These are phyloP conservation scores for Noturus placidus DNA, from an alignment of 2,113 vertebrate species.

Conservation along the genomic window DNA sequence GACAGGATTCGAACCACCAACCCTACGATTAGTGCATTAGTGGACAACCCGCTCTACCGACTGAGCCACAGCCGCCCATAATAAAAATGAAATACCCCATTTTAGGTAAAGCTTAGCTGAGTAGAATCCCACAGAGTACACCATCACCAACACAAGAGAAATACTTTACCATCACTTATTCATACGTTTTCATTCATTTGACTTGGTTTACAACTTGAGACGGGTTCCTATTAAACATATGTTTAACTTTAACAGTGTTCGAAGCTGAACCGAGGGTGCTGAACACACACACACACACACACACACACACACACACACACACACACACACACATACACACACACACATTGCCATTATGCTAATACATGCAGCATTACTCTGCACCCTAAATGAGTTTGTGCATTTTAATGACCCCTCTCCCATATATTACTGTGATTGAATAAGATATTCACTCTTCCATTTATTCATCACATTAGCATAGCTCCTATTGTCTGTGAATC, in stretches of 20 bases:
- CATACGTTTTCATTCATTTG: not conserved
- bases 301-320: not conserved
- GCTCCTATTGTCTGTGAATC: constrained; percentile 34
- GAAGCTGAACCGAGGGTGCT: not conserved
- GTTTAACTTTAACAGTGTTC: not conserved
- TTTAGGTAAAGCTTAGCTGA: not conserved
- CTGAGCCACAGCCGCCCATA: no score
- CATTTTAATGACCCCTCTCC: constrained; percentile 36
- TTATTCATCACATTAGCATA: constrained; percentile 51
- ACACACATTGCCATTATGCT: constrained; percentile 36
- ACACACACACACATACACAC: no score
- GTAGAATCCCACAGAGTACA: not conserved
- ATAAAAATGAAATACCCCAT: not conserved
- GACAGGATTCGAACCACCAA: no score
- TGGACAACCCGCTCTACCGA: no score
- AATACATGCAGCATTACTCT: constrained; percentile 38
- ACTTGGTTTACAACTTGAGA: not conserved
- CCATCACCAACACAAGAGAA: not conserved
- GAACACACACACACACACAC: not conserved
- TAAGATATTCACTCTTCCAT: constrained; percentile 45
- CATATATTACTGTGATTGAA: constrained; percentile 47
- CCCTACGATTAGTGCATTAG: no score
- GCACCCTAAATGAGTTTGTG: constrained; percentile 41
- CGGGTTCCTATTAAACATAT: not conserved
- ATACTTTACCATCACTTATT: not conserved